Evolutionary conservation across 2,888 invertebrate species (phyloP), one percentile per base, ranked within the genome.

Genomic region (Ceriagrion tenellum): DNA sequence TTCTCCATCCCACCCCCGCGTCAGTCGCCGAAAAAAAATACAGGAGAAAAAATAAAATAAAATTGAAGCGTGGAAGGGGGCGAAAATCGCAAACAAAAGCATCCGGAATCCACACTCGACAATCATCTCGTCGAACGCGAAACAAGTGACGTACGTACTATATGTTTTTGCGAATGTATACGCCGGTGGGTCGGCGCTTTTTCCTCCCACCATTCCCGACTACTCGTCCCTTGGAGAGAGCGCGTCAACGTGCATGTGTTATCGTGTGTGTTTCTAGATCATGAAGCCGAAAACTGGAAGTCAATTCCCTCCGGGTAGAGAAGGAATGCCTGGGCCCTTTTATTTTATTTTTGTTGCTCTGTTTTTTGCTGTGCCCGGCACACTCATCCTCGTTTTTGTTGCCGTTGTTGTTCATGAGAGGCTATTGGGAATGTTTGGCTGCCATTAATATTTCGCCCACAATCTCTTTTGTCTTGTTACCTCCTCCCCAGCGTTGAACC

Each of bases 211-310:
- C 2, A 4, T n/a, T 69, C 18, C 74, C 74, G 10, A 35, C n/a
- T 69, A 3, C 69, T 69, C 30, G 69, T 81, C 81, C 81, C 23
- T 35, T 12, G 69, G 69, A 81, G 81, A 81, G 81, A 6, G 81
- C 16, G 35, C 26, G 81, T 13, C 12, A 4, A 35, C 16, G 13
- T 81, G 18, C 35, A 35, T 35, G 35, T 81, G 35, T 81, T 13
- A 18, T 35, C n/a, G n/a, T 13, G 81, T 81, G 81, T 81, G 81
- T 81, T 81, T 81, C 81, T 81, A 35, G 81, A 81, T 81, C 81
- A 81, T 81, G 81, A 81, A 35, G 81, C n/a, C 35, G 81, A 81
- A 35, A 81, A 81, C 81, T 81, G 35, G 81, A 81, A 81, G 81
- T 81, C 81, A 35, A 81, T 81, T 30, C 81, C 81, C 81, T 35